phyloP scores from a whole-genome alignment of 30 jellyfish, hydroid and myxozoan species.

The Morbakka virulenta region DNA sequence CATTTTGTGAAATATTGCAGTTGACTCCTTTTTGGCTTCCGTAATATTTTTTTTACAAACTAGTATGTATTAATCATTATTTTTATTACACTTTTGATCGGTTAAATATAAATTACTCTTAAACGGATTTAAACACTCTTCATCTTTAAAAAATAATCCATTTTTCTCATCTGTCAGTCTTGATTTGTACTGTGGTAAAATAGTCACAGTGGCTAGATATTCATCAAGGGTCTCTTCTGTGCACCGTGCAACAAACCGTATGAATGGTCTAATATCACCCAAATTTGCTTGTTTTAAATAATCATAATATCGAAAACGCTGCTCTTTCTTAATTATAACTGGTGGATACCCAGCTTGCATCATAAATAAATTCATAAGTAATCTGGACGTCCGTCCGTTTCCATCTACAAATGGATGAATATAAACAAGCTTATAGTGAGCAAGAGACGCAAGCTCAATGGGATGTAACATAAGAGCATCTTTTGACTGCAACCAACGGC shows the following conservation, averaged over 20 bases:
- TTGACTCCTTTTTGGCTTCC: too few relatives aligned
- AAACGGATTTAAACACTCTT: conserved; percentile 30
- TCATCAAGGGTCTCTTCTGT: conserved; percentile 83
- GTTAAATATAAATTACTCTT: conserved; percentile 8
- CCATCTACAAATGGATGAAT: conserved; percentile 93
- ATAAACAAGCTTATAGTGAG: conserved; percentile 79
- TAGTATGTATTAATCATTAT: background rate
- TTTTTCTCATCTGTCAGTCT: background rate
- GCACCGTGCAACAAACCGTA: conserved; percentile 90
- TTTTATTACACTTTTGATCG: background rate
- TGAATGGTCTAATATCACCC: conserved; percentile 90
- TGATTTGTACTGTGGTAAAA: conserved; percentile 39
- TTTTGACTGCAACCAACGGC: conserved; percentile 67
- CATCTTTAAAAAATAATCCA: background rate
- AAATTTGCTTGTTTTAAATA: conserved; percentile 83
- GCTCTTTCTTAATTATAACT: conserved; percentile 76
- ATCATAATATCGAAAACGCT: conserved; percentile 76
- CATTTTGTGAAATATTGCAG: too few relatives aligned
- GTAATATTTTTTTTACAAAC: too few relatives aligned
- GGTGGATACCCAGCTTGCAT: conserved; percentile 98
- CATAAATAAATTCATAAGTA: conserved; percentile 71
- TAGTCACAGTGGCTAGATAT: conserved; percentile 78
- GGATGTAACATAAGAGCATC: conserved; percentile 80
- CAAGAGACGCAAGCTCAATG: conserved; percentile 79
- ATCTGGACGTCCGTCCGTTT: conserved; percentile 85